Evolutionary conservation across 2,797 vertebrate genomes (phyloP).

Genomic region (Gila robusta): DNA sequence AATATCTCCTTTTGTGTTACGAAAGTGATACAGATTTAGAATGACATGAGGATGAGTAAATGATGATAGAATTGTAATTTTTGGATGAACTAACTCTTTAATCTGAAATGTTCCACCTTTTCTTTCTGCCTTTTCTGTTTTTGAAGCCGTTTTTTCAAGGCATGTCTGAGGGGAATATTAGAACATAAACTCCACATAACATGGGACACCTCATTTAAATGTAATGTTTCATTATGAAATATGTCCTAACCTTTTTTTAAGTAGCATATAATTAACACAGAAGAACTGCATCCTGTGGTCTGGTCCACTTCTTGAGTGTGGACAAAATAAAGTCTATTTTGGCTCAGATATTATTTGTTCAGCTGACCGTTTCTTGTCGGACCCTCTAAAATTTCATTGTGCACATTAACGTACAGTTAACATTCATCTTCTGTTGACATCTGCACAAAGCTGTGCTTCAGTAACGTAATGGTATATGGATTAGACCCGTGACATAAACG

Average conservation of each 20-base stretch:
- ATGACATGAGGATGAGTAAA: not conserved
- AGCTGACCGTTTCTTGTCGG: conserved; percentile 80
- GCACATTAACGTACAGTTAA: conserved; percentile 82
- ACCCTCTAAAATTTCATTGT: conserved; percentile 86
- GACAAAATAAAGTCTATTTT: conserved; percentile 76
- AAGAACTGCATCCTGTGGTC: conserved; percentile 63
- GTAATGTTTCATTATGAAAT: conserved; percentile 3
- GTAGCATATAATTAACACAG: conserved; percentile 71
- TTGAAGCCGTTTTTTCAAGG: not conserved
- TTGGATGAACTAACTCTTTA: not conserved
- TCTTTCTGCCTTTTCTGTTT: not conserved
- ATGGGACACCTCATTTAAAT: not conserved
- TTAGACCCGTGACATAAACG: conserved; percentile 74
- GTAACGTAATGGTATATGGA: conserved; percentile 84
- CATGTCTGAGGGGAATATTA: conserved; percentile 1
- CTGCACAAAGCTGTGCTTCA: conserved; percentile 86
- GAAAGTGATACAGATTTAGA: not conserved
- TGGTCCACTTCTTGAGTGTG: conserved; percentile 68
- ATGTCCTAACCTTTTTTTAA: conserved; percentile 56
- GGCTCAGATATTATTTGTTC: conserved; percentile 82
- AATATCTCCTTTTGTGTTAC: not conserved
- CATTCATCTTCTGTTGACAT: conserved; percentile 91
- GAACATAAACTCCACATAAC: not conserved
- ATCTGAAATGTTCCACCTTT: not conserved
- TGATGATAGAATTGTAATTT: not conserved